Evolutionary conservation across 2,888 invertebrate species (phyloP), one percentile per base, ranked within the genome.

Genomic region (Villa cingulata): DNA sequence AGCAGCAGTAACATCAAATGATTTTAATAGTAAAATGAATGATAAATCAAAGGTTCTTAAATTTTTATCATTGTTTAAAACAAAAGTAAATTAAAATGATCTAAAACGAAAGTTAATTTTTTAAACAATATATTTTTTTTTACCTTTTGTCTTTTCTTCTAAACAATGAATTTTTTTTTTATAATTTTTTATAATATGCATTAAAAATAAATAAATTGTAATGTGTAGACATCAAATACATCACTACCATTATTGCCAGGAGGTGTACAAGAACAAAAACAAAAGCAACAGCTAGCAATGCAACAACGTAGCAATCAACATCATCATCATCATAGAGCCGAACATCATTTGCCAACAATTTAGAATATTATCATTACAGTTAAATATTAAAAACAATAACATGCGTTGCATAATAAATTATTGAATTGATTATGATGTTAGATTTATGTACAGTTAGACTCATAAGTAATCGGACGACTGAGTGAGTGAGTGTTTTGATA

Each of bases 1-100:
- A 23, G 5, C 23, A 23, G 7, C 23, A 23, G 7, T 7, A 23
- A 40, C n/a, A 41, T 29, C 38, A 19, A 23, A 17, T 16, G 34
- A 38, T 23, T 16, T 44, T 5, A 36, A 29, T 15, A n/a, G n/a
- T n/a, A 77, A 78, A 52, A 75, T 74, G 57, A 61, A 74, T n/a
- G 65, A 70, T 55, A 70, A 72, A 52, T 78, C 81, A 54, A 74
- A 78, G 68, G 80, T 80, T 65, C 63, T 65, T 60, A 51, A 52
- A 49, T 51, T 55, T 54, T 48, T 54, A 50, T 50, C 48, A 49
- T 49, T 52, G 46, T 48, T 54, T 41, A 49, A 50, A 45, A 49
- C 41, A 48, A 51, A 51, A 52, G 50, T 52, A 49, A 49, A 45
- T 18, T 34, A 15, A 32, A 32, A 38, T 19, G 10, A 27, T 27